These are phyloP conservation scores for Drosophila acutilabella DNA, from an alignment of 2,888 invertebrate species.

Conservation along the genomic window DNA sequence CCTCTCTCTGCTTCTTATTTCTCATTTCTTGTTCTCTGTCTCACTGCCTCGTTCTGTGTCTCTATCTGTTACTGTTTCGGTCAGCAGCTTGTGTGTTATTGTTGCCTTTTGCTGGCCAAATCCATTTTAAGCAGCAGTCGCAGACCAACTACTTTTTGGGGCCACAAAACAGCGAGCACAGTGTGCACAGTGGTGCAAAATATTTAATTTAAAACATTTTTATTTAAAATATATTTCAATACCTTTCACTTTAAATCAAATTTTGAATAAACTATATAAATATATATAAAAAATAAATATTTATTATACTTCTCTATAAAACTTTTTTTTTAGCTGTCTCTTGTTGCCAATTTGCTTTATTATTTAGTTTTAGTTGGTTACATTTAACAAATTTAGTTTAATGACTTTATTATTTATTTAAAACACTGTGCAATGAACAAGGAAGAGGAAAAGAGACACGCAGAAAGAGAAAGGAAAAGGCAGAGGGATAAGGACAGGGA, in stretches of 20 bases:
- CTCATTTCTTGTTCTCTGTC: constrained; percentile 13
- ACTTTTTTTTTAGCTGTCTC: neutral
- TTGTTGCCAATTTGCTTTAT: neutral
- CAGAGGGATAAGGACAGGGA: neutral
- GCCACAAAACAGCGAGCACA: constrained; percentile 25
- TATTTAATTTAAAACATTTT: no score
- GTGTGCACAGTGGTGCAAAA: constrained; percentile 11
- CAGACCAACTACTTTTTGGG: constrained; percentile 28
- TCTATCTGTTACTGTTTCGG: constrained; percentile 21
- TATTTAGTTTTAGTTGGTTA: neutral
- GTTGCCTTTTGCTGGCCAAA: constrained; percentile 51
- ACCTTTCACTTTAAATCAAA: no score
- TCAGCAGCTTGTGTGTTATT: constrained; percentile 30
- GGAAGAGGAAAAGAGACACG: neutral
- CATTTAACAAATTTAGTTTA: neutral
- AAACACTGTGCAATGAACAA: neutral
- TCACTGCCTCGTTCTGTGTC: neutral
- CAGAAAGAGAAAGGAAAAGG: neutral
- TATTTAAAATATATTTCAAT: no score
- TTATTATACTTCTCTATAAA: neutral
- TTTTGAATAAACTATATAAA: no score
- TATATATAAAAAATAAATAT: neutral
- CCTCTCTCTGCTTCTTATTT: constrained; percentile 3
- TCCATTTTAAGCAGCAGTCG: constrained; percentile 64
- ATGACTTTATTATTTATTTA: neutral